A percentile compares a stretch with the other conserved stretches of the same genome.
These are phyloP conservation scores for Polymixis lichenea DNA, from an alignment of 2,888 invertebrate species.

Conservation along the genomic window DNA sequence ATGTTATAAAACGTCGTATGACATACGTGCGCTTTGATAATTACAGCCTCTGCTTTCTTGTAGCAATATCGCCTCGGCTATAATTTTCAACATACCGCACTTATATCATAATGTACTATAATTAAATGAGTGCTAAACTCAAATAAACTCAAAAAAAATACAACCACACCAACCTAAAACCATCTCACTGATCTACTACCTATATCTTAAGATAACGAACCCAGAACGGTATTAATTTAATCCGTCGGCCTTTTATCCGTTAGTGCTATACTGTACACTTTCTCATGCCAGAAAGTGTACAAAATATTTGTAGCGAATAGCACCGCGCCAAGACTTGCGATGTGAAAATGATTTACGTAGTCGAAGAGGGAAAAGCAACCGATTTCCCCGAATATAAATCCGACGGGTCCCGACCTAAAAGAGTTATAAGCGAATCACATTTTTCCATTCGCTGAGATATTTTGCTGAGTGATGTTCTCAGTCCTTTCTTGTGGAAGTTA, in stretches of 20 bases:
- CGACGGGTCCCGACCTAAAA: conserved; percentile 75
- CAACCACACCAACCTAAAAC: background rate
- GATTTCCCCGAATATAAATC: conserved; percentile 82
- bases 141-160: background rate
- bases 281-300: conserved; percentile 72
- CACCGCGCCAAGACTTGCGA: conserved; percentile 63
- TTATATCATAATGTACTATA: no score
- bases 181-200: conserved; percentile 2
- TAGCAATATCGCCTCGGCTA: no score
- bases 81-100: no score
- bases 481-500: conserved; percentile 42
- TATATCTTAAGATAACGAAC: conserved; percentile 52
- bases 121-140: background rate
- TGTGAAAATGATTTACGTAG: conserved; percentile 87
- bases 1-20: no score
- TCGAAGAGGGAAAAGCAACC: conserved; percentile 79
- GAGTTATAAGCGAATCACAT: conserved; percentile 83
- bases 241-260: conserved; percentile 61
- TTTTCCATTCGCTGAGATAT: conserved; percentile 75
- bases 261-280: conserved; percentile 66
- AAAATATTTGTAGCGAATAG: conserved; percentile 70
- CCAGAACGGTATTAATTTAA: conserved; percentile 65
- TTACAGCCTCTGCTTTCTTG: no score
- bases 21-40: no score
- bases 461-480: conserved; percentile 56